A percentile compares a stretch with the other conserved stretches of the same genome.
Evolutionary conservation across 2,888 invertebrate species (phyloP).

Genomic region (Dexiosoma caninum): DNA sequence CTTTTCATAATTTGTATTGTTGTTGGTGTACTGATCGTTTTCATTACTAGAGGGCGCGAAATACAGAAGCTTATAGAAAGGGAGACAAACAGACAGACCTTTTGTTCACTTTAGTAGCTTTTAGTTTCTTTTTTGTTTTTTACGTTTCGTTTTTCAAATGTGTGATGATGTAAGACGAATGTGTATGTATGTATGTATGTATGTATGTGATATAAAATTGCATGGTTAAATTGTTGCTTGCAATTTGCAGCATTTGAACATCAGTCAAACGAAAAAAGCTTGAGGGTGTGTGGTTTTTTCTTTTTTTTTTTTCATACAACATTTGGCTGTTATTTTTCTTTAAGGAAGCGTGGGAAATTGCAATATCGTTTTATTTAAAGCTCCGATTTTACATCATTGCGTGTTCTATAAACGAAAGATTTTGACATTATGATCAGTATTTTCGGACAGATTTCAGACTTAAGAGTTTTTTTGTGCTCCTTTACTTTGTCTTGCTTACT

Average conservation of each 20-base stretch:
- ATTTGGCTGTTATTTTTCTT: conserved; percentile 10
- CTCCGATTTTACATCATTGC: conserved; percentile 40
- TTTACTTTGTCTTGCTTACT: background rate
- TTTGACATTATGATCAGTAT: conserved; percentile 48
- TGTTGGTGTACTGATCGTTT: conserved; percentile 32
- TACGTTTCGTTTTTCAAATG: conserved; percentile 27
- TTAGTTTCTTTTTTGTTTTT: background rate
- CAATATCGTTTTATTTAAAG: conserved; percentile 28
- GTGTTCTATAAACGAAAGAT: conserved; percentile 45
- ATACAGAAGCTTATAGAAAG: conserved; percentile 60
- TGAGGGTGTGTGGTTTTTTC: conserved; percentile 50
- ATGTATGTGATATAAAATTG: conserved; percentile 45
- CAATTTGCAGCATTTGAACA: conserved; percentile 28
- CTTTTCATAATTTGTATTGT: conserved; percentile 36
- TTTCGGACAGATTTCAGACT: background rate
- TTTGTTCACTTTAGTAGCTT: background rate
- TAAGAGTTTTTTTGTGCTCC: background rate
- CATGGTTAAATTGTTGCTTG: conserved; percentile 51
- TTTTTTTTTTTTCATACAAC: background rate
- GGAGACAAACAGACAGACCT: too few relatives aligned
- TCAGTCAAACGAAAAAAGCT: conserved; percentile 35
- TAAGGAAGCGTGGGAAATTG: conserved; percentile 63
- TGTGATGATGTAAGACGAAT: conserved; percentile 52
- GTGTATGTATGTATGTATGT: background rate
- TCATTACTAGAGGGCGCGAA: conserved; percentile 63